Base-by-base conservation (phyloP, 2,113 vertebrate species). In the Leptocoma aspasia region DNA sequence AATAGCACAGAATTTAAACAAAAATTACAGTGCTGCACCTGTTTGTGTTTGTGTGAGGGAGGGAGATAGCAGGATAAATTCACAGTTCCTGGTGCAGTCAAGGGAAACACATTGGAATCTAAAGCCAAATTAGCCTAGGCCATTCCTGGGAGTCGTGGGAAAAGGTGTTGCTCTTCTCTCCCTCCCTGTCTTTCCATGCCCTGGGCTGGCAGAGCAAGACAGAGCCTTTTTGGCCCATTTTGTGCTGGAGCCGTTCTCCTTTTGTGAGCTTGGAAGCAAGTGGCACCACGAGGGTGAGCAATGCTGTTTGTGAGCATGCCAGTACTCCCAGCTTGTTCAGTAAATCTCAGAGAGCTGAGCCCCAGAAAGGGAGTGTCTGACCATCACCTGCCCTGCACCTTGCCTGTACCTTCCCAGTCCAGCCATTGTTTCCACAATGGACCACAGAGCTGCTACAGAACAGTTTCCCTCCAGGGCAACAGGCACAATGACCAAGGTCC, bases 381-480 rank as follows among this genome's bases (percentile, higher is more conserved):
- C 76, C 59, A 75, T 88, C 92, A 37, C 64, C 79, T 90, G 61
- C 41, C 53, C 57, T 72, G 41, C n/a, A 31, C 56, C 33, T 54
- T 73, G 45, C 61, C 59, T 39, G 4, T 20, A 4, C 84, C 68
- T 78, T 77, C 39, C 60, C 8, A 3, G 5, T 60, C 30, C 44
- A 54, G 52, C 35, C 71, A 88, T 95, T 97, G 94, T 95, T 92
- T 86, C 45, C 54, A 94, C 63, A 64, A 86, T 90, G 94, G 94
- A 91, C 63, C 91, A 86, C 66, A 81, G 90, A 93, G 26, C 60
- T 75, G 68, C 60, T 63, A 63, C 85, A 88, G 78, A 92, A 30
- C 42, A n/a, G 11, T 56, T 94, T 54, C 52, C 82, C 15, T 95
- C 87, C 82, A 60, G 93, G 82, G 93, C 69, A 95, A 92, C 94